phyloP scores from a whole-genome alignment of 2,888 invertebrate genomes.

The Terebella lapidaria region DNA sequence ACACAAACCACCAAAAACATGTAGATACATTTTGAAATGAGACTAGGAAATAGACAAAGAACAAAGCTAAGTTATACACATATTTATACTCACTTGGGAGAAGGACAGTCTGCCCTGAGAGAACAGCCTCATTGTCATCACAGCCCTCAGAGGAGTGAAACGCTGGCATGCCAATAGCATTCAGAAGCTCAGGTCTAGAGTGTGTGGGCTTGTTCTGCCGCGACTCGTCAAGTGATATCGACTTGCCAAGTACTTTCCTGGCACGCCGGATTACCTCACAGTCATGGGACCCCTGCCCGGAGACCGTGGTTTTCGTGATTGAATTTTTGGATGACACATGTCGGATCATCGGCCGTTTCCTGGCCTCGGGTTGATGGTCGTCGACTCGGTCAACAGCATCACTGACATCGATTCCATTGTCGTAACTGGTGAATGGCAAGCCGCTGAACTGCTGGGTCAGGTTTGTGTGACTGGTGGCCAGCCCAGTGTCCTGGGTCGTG shows the following conservation, averaged over 20 bases:
- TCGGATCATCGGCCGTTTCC: too few species aligned
- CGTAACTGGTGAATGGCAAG: slow-evolving; percentile 28
- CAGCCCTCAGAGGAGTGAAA: not conserved
- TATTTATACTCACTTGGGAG: too few species aligned
- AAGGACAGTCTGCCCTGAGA: too few species aligned
- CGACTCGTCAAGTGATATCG: not conserved
- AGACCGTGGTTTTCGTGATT: too few species aligned
- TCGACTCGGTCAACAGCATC: not conserved
- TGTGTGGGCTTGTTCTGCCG: not conserved
- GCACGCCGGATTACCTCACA: not conserved
- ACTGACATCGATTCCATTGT: not conserved
- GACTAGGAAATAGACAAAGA: too few species aligned
- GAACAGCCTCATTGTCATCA: too few species aligned
- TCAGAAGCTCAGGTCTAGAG: not conserved
- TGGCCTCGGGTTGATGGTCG: too few species aligned
- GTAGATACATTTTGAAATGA: too few species aligned
- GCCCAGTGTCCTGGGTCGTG: slow-evolving; percentile 23
- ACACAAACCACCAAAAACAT: too few species aligned
- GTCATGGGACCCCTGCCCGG: too few species aligned
- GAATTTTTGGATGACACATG: too few species aligned
- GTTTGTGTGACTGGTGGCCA: slow-evolving; percentile 32
- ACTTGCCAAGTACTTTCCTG: not conserved
- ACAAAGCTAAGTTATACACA: too few species aligned
- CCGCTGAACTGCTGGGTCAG: slow-evolving; percentile 33
- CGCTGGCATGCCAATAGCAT: not conserved